phyloP scores from a whole-genome alignment of 2,797 vertebrate genomes.

The Echeneis naucrates region DNA sequence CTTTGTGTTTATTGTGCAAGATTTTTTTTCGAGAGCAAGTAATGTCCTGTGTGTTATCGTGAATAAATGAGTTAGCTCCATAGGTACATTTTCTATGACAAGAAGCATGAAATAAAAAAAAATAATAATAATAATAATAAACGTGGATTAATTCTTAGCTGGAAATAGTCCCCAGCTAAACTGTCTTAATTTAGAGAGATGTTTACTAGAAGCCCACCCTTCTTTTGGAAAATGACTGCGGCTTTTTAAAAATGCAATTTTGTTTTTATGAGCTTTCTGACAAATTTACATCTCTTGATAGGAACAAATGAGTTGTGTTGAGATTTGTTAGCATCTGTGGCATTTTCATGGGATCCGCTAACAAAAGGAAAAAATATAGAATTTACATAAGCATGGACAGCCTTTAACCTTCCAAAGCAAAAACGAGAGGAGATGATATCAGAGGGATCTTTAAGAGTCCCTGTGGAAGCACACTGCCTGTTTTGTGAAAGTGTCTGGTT shows the following conservation, averaged over 20 bases:
- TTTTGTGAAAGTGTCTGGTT: conserved; percentile 7
- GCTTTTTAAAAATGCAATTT: too few species aligned
- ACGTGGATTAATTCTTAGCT: neutral
- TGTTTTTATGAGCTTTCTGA: neutral
- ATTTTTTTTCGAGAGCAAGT: conserved; percentile 13
- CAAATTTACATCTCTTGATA: neutral
- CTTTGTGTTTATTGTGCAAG: neutral
- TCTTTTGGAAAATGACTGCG: neutral
- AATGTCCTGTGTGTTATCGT: conserved; percentile 3
- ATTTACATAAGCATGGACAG: neutral
- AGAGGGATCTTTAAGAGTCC: neutral
- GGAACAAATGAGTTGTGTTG: neutral
- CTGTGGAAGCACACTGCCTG: conserved; percentile 15
- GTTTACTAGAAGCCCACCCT: neutral
- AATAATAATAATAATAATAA: neutral
- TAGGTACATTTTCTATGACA: conserved; percentile 19
- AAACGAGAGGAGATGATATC: neutral
- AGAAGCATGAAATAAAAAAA: too few species aligned
- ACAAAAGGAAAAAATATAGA: neutral
- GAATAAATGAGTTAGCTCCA: neutral
- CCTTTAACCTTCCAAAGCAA: neutral
- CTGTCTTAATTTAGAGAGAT: neutral
- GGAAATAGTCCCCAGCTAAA: neutral
- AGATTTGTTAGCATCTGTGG: too few species aligned
- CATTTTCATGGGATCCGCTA: too few species aligned